A percentile compares a stretch with the other conserved stretches of the same genome.
Conservation (phyloP, 1,140 invertebrate species). For the Drosophila saltans region DNA sequence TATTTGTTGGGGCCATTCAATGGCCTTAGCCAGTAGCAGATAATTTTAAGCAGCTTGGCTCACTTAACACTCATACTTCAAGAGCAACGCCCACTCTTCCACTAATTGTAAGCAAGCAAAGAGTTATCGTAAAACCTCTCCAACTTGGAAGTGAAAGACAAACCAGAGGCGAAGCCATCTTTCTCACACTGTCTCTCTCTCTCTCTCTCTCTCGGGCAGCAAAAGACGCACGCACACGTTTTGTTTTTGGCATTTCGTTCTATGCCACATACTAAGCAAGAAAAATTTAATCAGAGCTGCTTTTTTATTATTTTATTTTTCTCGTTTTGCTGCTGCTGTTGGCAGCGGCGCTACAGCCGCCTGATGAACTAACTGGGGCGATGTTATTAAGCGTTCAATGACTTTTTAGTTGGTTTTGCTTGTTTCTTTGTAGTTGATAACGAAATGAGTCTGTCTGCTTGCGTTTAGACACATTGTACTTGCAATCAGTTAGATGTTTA, state of each 20-base stretch:
- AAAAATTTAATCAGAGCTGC: slow-evolving; percentile 47
- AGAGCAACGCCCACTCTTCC: neutral
- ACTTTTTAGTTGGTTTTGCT: slow-evolving; percentile 34
- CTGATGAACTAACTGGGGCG: slow-evolving; percentile 47
- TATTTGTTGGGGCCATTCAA: slow-evolving; percentile 8
- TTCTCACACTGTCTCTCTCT: too few relatives aligned
- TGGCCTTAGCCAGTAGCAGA: neutral
- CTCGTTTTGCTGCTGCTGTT: slow-evolving; percentile 17
- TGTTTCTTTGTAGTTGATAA: slow-evolving; percentile 48
- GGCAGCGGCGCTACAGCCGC: slow-evolving; percentile 17
- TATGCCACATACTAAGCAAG: neutral
- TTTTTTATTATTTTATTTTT: slow-evolving; percentile 55
- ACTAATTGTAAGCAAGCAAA: neutral
- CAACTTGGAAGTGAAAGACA: neutral
- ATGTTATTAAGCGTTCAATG: slow-evolving; percentile 68
- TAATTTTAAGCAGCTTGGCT: slow-evolving; percentile 16
- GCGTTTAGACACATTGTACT: slow-evolving; percentile 5
- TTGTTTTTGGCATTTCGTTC: neutral
- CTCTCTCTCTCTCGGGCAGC: too few relatives aligned
- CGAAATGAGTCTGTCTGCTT: neutral
- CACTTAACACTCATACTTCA: neutral
- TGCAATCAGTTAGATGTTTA: slow-evolving; percentile 24
- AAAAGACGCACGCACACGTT: neutral
- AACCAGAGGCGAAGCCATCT: neutral
- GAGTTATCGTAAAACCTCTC: neutral